These are phyloP conservation scores for Mus spicilegus DNA, from an alignment of 2,113 vertebrate species.

Conservation along the genomic window DNA sequence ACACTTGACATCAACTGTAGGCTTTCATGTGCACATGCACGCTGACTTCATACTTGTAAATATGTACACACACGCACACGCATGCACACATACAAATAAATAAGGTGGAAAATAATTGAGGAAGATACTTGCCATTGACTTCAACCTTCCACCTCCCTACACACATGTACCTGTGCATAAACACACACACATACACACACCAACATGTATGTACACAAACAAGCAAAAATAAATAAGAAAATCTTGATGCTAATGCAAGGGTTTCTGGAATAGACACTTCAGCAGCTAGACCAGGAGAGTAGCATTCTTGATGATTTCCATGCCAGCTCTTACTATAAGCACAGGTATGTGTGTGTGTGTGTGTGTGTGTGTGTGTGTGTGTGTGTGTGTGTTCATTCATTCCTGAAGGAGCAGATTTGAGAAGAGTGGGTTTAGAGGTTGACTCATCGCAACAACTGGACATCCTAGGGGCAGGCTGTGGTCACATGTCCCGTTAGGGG, in stretches of 20 bases:
- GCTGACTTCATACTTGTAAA: no score
- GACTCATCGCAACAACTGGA: background rate
- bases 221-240: background rate
- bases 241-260: background rate
- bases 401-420: background rate
- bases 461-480: background rate
- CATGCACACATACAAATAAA: no score
- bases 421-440: background rate
- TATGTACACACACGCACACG: background rate
- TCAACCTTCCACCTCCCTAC: no score
- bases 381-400: no score
- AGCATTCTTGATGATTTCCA: background rate
- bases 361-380: no score
- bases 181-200: background rate
- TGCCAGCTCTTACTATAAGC: background rate
- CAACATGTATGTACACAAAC: background rate
- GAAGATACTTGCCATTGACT: no score
- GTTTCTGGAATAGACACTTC: background rate
- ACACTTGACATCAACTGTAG: no score
- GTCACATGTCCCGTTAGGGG: background rate
- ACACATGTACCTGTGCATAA: no score
- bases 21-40: no score
- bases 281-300: background rate
- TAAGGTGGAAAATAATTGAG: no score
- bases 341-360: background rate